Evolutionary conservation across 1,140 invertebrate genomes (phyloP), one percentile per base, ranked within the genome.

Genomic region (Drosophila bipectinata): DNA sequence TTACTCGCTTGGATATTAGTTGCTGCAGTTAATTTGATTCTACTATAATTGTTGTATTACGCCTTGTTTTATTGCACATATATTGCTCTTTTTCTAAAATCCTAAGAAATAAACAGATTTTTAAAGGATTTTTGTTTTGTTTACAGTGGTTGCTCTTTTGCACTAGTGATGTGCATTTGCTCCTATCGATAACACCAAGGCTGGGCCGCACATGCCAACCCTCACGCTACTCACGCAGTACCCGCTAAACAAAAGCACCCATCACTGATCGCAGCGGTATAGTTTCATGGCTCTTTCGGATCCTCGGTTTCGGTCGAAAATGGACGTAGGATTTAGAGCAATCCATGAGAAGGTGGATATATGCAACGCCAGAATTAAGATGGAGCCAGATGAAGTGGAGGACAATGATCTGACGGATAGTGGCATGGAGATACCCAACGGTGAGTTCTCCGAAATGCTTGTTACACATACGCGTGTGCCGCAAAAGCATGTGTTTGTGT

Each of bases 261-360:
- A 7, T n/a, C 30, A 67, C 78, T 57, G 78, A 81, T 81, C 79
- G 79, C 54, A 61, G 78, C 78, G 79, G 73, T 82, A 75, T 69
- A 62, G 75, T 76, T 63, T 72, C 84, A 61, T 80, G 62, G 14
- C 41, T 54, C 26, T 28, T 28, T 28, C 4, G 52, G 10, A 55
- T 61, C 61, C 52, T 49, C 44, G 24, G 41, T 24, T 39, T n/a
- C 18, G 45, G 14, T 61, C 69, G 76, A 75, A 66, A 64, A 28
- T 28, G 26, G 26, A 28, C 6, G 59, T 76, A 30, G 61, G 55
- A 55, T 37, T 69, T 24, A 14, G 47, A 4, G 49, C 77, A 21
- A 48, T 72, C 45, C 73, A 66, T 21, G 67, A 64, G 49, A 62
- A 68, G 0, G 5, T 87, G 14, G 82, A 82, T 18, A 76, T 82